Conservation (phyloP, 2,888 invertebrate species). For the Beris chalybata region DNA sequence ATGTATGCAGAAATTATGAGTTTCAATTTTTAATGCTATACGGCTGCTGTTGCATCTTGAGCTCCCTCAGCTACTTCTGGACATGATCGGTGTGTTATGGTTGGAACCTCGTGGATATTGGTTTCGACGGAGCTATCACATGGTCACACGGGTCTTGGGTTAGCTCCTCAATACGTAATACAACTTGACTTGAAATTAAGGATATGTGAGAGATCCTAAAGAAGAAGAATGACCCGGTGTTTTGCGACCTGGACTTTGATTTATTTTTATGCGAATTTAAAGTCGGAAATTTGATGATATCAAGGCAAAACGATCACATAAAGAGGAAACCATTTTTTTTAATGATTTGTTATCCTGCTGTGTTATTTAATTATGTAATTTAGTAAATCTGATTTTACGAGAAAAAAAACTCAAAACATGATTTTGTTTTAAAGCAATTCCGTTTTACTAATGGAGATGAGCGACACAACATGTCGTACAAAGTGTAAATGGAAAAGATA, state of each 20-base stretch:
- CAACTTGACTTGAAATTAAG: conserved; percentile 18
- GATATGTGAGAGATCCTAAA: conserved; percentile 28
- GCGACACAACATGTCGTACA: no score
- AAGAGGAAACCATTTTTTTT: conserved; percentile 14
- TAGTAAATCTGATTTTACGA: not conserved
- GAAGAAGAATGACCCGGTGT: conserved; percentile 25
- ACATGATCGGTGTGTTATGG: conserved; percentile 21
- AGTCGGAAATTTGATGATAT: conserved; percentile 25
- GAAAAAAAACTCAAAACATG: no score
- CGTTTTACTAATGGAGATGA: no score
- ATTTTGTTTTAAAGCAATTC: no score
- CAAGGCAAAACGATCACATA: not conserved
- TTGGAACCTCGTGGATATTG: conserved; percentile 7
- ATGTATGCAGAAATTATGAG: conserved; percentile 38
- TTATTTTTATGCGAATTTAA: conserved; percentile 31
- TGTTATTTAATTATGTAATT: conserved; percentile 31
- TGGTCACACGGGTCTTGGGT: not conserved
- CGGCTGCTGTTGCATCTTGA: conserved; percentile 34
- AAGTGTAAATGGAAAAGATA: no score
- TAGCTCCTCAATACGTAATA: not conserved
- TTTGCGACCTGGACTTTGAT: conserved; percentile 25
- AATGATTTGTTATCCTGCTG: conserved; percentile 14
- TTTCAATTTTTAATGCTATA: conserved; percentile 22
- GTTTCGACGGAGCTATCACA: not conserved
- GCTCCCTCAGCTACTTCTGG: conserved; percentile 24